phyloP scores from a whole-genome alignment of 2,113 vertebrate genomes.

The Siphamia tubifer region DNA sequence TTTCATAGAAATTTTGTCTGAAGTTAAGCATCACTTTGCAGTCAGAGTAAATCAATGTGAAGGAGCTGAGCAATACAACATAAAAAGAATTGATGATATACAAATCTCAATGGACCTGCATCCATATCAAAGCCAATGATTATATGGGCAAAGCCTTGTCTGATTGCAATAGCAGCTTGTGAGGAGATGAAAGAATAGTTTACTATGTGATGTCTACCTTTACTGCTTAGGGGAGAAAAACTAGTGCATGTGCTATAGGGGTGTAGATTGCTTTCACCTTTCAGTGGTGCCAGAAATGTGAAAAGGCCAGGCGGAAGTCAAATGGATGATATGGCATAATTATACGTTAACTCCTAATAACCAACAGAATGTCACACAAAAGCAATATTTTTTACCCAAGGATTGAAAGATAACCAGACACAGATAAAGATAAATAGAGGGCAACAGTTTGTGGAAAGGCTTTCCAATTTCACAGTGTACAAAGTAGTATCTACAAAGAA shows the following conservation, averaged over 20 bases:
- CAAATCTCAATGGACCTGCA: slow-evolving; percentile 56
- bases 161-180: slow-evolving; percentile 36
- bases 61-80: slow-evolving; percentile 22
- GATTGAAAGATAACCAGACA: not conserved
- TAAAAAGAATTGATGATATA: slow-evolving; percentile 46
- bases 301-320: no score
- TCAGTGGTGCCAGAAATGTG: slow-evolving; percentile 32
- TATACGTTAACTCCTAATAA: not conserved
- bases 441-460: not conserved
- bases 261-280: slow-evolving; percentile 15
- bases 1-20: slow-evolving; percentile 34
- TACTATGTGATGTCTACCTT: slow-evolving; percentile 29
- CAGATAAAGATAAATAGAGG: not conserved
- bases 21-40: slow-evolving; percentile 39
- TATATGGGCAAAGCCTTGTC: slow-evolving; percentile 36
- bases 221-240: slow-evolving; percentile 18
- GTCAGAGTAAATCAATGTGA: slow-evolving; percentile 35
- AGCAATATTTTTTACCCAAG: not conserved
- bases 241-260: not conserved
- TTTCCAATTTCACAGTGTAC: not conserved
- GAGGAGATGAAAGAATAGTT: slow-evolving; percentile 55
- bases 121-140: slow-evolving; percentile 55
- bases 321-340: not conserved
- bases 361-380: not conserved
- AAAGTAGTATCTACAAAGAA: not conserved